These are phyloP conservation scores for Canis aureus DNA, from an alignment of 2,113 vertebrate genomes.

Conservation along the genomic window DNA sequence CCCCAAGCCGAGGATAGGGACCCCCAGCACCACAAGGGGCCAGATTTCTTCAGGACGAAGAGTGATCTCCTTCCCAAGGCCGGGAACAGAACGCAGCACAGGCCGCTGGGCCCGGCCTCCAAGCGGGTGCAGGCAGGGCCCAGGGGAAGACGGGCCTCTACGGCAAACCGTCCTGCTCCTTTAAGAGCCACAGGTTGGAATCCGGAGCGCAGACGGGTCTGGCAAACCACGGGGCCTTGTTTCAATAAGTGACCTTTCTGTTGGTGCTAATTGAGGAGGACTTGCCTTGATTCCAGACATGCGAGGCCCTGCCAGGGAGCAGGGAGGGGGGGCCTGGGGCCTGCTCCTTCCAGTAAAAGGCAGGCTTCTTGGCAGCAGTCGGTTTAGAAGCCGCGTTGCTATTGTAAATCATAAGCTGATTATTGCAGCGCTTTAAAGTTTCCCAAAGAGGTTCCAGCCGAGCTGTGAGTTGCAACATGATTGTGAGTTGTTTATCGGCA, in stretches of 20 bases:
- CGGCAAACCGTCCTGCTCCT: background rate
- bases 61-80: background rate
- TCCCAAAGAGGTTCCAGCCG: background rate
- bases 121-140: background rate
- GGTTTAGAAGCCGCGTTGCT: background rate
- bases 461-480: background rate
- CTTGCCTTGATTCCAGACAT: background rate
- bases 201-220: background rate
- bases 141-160: background rate
- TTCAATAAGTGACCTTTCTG: constrained; percentile 71
- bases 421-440: constrained; percentile 45
- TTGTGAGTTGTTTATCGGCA: background rate
- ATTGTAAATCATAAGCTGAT: constrained; percentile 52
- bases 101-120: no score
- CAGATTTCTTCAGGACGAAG: background rate
- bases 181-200: constrained; percentile 39
- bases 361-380: constrained; percentile 21
- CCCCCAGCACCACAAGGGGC: background rate
- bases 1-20: rapidly evolving
- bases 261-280: constrained; percentile 47
- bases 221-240: background rate
- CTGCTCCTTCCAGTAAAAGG: constrained; percentile 75
- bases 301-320: background rate
- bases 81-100: background rate
- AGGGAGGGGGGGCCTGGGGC: background rate